phyloP scores from a whole-genome alignment of 2,113 vertebrate species.

The Meles meles region DNA sequence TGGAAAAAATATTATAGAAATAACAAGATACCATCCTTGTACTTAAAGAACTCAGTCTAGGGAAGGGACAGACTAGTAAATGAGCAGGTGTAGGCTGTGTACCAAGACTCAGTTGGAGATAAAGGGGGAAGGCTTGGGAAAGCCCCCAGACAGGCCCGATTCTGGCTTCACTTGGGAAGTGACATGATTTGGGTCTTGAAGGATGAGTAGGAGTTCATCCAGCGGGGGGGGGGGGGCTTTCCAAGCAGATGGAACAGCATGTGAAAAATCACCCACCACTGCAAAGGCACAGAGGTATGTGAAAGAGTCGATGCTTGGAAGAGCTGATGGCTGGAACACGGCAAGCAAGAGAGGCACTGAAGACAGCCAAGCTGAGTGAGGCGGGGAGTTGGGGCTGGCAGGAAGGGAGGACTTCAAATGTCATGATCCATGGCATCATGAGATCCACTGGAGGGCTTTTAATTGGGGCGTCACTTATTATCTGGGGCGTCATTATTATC shows the following conservation, averaged over 20 bases:
- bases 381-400: accelerated
- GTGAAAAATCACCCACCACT: background rate
- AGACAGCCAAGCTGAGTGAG: background rate
- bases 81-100: background rate
- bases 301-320: background rate
- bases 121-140: background rate
- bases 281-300: background rate
- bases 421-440: background rate
- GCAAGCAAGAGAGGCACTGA: background rate
- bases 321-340: background rate
- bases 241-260: background rate
- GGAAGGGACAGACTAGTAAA: background rate
- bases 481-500: too few species aligned
- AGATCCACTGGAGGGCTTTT: background rate
- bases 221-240: background rate
- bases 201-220: background rate
- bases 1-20: background rate
- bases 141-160: background rate
- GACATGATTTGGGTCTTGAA: background rate
- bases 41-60: background rate
- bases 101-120: accelerated
- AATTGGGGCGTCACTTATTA: accelerated
- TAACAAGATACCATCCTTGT: background rate
- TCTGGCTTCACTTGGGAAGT: background rate
- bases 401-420: background rate